These are phyloP conservation scores for Epsilonema sp. DNA, from an alignment of 2,888 invertebrate genomes.

Conservation along the genomic window DNA sequence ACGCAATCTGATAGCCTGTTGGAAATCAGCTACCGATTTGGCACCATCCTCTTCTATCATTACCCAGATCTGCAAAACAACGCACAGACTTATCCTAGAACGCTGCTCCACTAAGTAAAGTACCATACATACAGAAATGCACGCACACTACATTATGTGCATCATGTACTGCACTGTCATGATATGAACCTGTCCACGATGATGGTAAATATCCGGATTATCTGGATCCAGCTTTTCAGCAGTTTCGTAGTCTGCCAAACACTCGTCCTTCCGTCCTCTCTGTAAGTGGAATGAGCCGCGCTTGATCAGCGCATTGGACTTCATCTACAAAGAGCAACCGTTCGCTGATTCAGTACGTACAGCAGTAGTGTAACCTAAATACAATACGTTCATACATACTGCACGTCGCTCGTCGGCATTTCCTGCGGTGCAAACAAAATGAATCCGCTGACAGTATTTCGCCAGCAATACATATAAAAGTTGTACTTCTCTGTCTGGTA, in stretches of 20 bases:
- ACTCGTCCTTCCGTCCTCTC: slow-evolving; percentile 38
- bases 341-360: neutral
- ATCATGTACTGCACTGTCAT: neutral
- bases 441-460: neutral
- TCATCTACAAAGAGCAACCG: slow-evolving; percentile 18
- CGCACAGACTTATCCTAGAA: neutral
- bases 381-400: neutral
- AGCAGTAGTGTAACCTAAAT: too few relatives aligned
- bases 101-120: too few relatives aligned
- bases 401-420: too few relatives aligned
- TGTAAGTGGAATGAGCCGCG: slow-evolving; percentile 65
- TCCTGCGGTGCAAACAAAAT: neutral
- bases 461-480: too few relatives aligned
- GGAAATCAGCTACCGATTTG: slow-evolving; percentile 60
- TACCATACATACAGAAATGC: slow-evolving; percentile 6
- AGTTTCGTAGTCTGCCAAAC: slow-evolving; percentile 53
- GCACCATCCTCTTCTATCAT: too few relatives aligned
- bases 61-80: too few relatives aligned
- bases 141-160: slow-evolving; percentile 8
- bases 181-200: slow-evolving; percentile 57
- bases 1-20: slow-evolving; percentile 56
- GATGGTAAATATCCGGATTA: slow-evolving; percentile 74
- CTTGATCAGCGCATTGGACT: slow-evolving; percentile 64
- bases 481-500: too few relatives aligned
- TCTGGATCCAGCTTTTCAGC: slow-evolving; percentile 56